phyloP scores from a whole-genome alignment of 1,140 invertebrate genomes.

The Eciton burchellii region DNA sequence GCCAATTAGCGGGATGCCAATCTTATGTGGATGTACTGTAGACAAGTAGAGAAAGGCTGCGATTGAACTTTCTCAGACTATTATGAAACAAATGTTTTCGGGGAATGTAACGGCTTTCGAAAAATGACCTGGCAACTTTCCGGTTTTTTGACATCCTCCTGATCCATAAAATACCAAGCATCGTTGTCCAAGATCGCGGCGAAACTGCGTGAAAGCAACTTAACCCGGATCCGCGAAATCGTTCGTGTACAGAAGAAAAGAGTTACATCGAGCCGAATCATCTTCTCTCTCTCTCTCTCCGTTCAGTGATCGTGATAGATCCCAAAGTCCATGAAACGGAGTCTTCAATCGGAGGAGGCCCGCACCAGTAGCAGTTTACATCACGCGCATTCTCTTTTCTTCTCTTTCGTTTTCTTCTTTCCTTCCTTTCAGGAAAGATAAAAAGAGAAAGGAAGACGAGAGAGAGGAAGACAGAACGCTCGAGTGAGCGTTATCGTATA shows the following conservation, averaged over 20 bases:
- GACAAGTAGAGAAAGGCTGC: neutral
- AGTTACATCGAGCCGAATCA: neutral
- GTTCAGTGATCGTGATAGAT: neutral
- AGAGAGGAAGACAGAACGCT: neutral
- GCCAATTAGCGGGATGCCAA: neutral
- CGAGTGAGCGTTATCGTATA: constrained; percentile 27
- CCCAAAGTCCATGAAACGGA: constrained; percentile 35
- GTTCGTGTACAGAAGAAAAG: neutral
- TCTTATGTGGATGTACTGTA: neutral
- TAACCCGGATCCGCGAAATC: neutral
- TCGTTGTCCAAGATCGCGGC: neutral
- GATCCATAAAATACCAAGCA: neutral
- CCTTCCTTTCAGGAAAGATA: neutral
- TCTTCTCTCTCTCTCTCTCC: constrained; percentile 8
- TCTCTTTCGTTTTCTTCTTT: constrained; percentile 9
- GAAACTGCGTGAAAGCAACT: neutral
- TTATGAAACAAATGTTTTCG: no score
- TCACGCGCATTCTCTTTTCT: constrained; percentile 12
- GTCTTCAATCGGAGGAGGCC: neutral
- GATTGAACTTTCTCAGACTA: neutral
- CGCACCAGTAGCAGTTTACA: neutral
- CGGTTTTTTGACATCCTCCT: neutral
- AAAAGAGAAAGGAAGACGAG: neutral
- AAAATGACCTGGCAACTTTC: no score
- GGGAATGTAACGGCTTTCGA: no score